Conservation (phyloP, 1,140 invertebrate species). For the Aradophagus sp. region DNA sequence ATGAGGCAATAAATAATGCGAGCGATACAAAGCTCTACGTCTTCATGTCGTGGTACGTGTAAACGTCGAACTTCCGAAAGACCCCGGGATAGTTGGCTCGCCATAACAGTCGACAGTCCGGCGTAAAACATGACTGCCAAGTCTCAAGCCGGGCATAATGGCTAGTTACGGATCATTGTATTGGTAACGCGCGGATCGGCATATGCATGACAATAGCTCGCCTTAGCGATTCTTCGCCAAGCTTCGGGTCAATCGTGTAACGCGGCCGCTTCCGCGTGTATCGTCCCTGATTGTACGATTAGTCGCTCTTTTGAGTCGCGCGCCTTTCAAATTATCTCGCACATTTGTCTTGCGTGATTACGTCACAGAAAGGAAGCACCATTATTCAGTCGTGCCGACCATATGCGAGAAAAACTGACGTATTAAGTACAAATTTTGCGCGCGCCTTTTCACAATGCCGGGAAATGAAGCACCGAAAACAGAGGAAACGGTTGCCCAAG, state of each 20-base stretch:
- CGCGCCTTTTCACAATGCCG: too few species aligned
- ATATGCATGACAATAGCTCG: constrained; percentile 67
- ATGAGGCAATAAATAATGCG: constrained; percentile 41
- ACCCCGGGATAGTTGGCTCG: constrained; percentile 55
- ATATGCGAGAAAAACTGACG: too few species aligned
- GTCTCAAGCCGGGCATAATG: constrained; percentile 61
- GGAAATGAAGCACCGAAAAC: too few species aligned
- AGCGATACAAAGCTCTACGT: constrained; percentile 24
- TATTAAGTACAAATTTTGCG: too few species aligned
- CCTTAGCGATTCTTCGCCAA: constrained; percentile 50
- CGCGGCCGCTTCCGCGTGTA: constrained; percentile 44
- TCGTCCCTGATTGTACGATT: constrained; percentile 42
- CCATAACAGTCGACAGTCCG: constrained; percentile 55
- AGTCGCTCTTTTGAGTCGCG: constrained; percentile 30
- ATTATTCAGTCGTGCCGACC: too few species aligned
- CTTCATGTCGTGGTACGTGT: constrained; percentile 28
- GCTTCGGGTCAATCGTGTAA: constrained; percentile 38
- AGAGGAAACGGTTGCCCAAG: too few species aligned
- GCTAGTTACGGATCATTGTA: constrained; percentile 71
- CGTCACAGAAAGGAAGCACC: too few species aligned
- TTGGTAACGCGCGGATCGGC: constrained; percentile 59
- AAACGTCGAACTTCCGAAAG: constrained; percentile 38
- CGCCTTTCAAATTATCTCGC: constrained; percentile 18
- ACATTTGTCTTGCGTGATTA: constrained; percentile 28
- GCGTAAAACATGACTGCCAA: constrained; percentile 38